Conservation (phyloP, 2,888 invertebrate genomes). For the Cryptophagus acutangulus region DNA sequence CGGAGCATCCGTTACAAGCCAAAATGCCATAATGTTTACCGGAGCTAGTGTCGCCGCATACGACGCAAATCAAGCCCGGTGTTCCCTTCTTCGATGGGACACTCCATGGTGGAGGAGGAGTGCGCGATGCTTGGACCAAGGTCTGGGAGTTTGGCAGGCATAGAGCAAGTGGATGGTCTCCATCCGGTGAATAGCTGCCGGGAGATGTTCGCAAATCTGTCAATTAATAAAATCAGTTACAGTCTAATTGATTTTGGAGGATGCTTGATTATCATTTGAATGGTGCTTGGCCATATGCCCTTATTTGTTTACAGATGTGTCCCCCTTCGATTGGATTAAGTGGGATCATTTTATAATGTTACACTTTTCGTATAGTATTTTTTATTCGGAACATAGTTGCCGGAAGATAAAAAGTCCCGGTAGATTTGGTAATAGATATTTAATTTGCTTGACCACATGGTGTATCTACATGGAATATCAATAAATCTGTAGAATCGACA, state of each 20-base stretch:
- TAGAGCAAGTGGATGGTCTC: conserved; percentile 55
- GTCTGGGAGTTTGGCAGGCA: conserved; percentile 58
- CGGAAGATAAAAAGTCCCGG: no score
- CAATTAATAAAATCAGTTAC: conserved; percentile 43
- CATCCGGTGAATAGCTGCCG: conserved; percentile 43
- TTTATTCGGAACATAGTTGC: no score
- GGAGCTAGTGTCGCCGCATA: conserved; percentile 94
- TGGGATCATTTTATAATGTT: no score
- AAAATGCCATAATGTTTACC: conserved; percentile 98
- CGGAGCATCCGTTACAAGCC: conserved; percentile 98
- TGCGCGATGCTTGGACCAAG: conserved; percentile 59
- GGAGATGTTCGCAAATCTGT: conserved; percentile 45
- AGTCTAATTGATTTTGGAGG: conserved; percentile 44
- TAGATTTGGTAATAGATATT: conserved; percentile 30
- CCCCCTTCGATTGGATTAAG: conserved; percentile 16
- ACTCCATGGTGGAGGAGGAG: conserved; percentile 56
- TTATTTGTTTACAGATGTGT: conserved; percentile 36
- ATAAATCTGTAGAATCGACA: conserved; percentile 25
- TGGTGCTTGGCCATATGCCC: conserved; percentile 39
- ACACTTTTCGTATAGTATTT: no score
- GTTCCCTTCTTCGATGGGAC: conserved; percentile 54
- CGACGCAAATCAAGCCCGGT: conserved; percentile 85
- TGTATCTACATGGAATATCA: conserved; percentile 38
- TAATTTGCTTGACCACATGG: conserved; percentile 49
- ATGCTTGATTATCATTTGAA: conserved; percentile 43